Conservation (phyloP, 2,797 vertebrate genomes). For the Chrysocyon brachyurus region DNA sequence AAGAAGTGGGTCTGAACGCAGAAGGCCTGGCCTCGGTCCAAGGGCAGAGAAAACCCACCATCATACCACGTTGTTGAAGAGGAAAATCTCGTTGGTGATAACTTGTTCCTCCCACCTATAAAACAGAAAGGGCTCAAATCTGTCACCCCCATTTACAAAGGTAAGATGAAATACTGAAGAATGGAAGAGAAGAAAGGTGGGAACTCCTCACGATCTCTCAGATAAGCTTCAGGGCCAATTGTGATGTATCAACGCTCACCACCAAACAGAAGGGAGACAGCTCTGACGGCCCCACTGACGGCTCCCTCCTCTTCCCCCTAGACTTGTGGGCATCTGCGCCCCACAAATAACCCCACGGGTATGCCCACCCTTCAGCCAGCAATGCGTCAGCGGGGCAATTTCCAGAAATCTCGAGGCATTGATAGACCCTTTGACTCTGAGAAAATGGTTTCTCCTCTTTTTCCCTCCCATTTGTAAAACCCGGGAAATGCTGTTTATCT, state of each 20-base stretch:
- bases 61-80: background rate
- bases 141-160: background rate
- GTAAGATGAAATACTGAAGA: background rate
- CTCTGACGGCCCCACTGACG: fast-evolving
- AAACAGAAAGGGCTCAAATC: background rate
- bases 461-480: background rate
- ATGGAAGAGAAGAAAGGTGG: background rate
- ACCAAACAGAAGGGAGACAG: background rate
- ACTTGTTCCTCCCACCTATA: background rate
- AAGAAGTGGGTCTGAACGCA: background rate
- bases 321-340: fast-evolving
- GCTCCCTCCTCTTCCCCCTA: background rate
- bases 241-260: background rate
- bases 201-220: background rate
- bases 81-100: background rate
- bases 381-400: background rate
- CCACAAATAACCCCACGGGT: background rate
- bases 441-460: background rate
- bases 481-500: background rate
- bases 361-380: background rate
- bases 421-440: background rate
- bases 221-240: background rate
- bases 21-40: background rate
- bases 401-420: background rate
- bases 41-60: background rate